Evolutionary conservation across 2,797 vertebrate species (phyloP).

Genomic region (Microctenopoma lineatum): DNA sequence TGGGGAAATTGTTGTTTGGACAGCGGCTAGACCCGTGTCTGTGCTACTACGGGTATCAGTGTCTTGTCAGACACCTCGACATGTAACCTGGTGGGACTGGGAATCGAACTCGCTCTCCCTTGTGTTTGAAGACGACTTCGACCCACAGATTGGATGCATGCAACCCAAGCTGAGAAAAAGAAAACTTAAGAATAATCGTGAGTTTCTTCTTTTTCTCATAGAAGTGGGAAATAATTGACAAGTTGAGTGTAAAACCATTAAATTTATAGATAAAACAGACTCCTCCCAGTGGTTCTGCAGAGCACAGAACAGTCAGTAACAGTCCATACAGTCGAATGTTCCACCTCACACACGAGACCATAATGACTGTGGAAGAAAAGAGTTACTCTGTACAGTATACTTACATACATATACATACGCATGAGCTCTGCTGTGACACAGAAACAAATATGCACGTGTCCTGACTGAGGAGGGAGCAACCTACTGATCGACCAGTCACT

Average conservation of each 20-base stretch:
- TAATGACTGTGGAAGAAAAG: conserved; percentile 37
- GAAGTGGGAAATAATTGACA: conserved; percentile 12
- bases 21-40: too few relatives aligned
- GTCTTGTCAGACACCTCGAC: too few relatives aligned
- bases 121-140: too few relatives aligned
- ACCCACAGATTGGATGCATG: conserved; percentile 29
- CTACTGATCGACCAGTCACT: neutral
- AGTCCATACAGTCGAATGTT: neutral
- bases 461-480: conserved; percentile 18
- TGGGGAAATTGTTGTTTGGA: too few relatives aligned
- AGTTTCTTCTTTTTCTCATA: neutral
- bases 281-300: conserved; percentile 8
- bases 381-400: conserved; percentile 60
- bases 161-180: neutral
- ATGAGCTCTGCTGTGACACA: conserved; percentile 52
- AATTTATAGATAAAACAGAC: conserved; percentile 40
- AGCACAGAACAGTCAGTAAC: conserved; percentile 2
- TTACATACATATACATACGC: conserved; percentile 59
- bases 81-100: too few relatives aligned
- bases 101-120: too few relatives aligned
- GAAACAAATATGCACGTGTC: conserved; percentile 31
- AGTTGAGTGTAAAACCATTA: conserved; percentile 19
- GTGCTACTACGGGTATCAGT: too few relatives aligned
- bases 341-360: conserved; percentile 24
- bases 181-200: neutral